Base-by-base conservation (phyloP, 37 sponge, comb jelly and placozoan species). In the Axinella damicornis region DNA sequence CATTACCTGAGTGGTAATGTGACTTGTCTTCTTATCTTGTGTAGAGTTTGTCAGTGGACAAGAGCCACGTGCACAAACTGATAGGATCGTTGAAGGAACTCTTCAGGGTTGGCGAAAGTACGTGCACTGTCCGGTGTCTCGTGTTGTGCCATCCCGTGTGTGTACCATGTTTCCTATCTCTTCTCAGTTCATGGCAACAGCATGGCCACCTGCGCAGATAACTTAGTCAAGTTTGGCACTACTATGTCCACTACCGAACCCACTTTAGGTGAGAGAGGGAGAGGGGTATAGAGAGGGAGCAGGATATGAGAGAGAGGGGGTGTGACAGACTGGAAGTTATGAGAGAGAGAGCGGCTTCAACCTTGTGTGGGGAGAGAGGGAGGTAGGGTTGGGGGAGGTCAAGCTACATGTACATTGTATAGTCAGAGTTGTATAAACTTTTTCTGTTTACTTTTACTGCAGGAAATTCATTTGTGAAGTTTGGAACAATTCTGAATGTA, bases 171-270 rank as follows among this genome's bases (percentile, higher is more conserved):
- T 66, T 9, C 32, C n/a, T n/a, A 15, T 59, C 74, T 32, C 27
- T 5, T 53, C n/a, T 31, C 69, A 89, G 89, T 27, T 6, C 83
- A 89, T 61, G 84, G 84, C 33, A 67, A 76, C 22, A 73, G 57
- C 57, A 37, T 89, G 69, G 41, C 55, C 17, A 53, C 79, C 9
- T 79, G 71, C 74, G 88, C 92, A 22, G 75, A 83, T 30, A 78
- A 83, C 35, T 81, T 92, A 21, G 82, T 92, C 38, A 88, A 82
- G 71, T 79, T 88, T 79, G 92, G 92, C 53, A 88, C 92, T 16
- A 21, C 41, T 28, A 74, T 83, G 18, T 76, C 78, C 41, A 83
- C 88, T 30, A 76, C 84, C 40, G 92, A 92, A 13, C 61, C 88
- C 31, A 9, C 55, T 0, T 62, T 92, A n/a, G 92, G 92, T 92